phyloP scores from a whole-genome alignment of 2,888 invertebrate genomes.

The Pachymerium ferrugineum region DNA sequence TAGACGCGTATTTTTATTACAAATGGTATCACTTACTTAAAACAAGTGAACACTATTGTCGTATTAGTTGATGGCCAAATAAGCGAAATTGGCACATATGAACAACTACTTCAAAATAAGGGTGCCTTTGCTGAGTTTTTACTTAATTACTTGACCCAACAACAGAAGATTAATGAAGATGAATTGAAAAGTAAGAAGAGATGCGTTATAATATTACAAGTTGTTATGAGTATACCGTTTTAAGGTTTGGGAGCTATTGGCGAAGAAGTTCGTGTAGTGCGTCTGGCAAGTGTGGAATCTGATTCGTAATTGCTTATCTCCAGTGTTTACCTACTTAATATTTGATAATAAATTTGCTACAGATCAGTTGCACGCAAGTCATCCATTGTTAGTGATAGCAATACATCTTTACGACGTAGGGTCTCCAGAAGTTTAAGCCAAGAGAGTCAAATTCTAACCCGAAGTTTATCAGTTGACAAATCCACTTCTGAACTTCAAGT shows the following conservation, averaged over 20 bases:
- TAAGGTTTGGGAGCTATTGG: neutral
- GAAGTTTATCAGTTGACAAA: neutral
- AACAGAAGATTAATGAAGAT: constrained; percentile 44
- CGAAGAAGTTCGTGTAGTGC: neutral
- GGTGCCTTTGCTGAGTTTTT: constrained; percentile 56
- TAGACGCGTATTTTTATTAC: constrained; percentile 87
- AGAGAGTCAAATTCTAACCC: neutral
- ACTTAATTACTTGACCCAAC: constrained; percentile 50
- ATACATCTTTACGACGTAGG: neutral
- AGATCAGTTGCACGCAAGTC: neutral
- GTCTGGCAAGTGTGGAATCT: neutral
- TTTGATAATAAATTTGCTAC: neutral
- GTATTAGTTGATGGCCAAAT: constrained; percentile 82
- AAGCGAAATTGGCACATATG: constrained; percentile 84
- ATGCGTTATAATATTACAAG: neutral
- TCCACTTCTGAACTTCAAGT: neutral
- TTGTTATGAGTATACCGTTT: no score
- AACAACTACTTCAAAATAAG: constrained; percentile 74
- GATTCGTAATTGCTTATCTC: neutral
- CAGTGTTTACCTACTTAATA: neutral
- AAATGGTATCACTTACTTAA: constrained; percentile 87
- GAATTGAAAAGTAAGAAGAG: neutral
- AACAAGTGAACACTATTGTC: constrained; percentile 81
- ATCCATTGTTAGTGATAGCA: neutral
- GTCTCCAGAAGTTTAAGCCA: neutral